phyloP scores from a whole-genome alignment of 2,888 invertebrate genomes.

The Teleiodes luculella region DNA sequence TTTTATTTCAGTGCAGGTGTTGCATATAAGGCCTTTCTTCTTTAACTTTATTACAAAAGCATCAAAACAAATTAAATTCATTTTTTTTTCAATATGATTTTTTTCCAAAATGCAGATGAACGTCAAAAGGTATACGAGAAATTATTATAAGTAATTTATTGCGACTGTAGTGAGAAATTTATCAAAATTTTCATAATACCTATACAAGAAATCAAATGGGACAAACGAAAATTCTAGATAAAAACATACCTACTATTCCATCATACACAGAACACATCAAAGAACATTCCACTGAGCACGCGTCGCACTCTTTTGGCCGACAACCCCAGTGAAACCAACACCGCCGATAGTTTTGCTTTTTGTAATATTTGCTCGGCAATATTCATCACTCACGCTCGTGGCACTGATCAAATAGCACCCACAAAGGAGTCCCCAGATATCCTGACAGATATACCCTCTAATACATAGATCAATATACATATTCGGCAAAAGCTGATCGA shows the following conservation, averaged over 20 bases:
- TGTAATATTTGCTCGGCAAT: slow-evolving; percentile 77
- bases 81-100: too few species aligned
- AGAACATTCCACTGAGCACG: slow-evolving; percentile 33
- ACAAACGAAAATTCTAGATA: too few species aligned
- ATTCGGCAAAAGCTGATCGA: slow-evolving; percentile 48
- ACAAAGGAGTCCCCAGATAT: slow-evolving; percentile 74
- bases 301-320: slow-evolving; percentile 32
- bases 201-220: too few species aligned
- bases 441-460: slow-evolving; percentile 68
- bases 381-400: slow-evolving; percentile 77
- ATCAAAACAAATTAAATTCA: too few species aligned
- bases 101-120: too few species aligned
- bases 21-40: too few species aligned
- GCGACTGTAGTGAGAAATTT: too few species aligned
- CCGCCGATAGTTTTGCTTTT: slow-evolving; percentile 75
- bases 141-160: too few species aligned
- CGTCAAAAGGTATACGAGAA: too few species aligned
- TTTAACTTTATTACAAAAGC: too few species aligned
- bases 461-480: slow-evolving; percentile 68
- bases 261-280: slow-evolving; percentile 23
- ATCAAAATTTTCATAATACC: too few species aligned
- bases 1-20: too few species aligned
- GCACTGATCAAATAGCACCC: slow-evolving; percentile 75
- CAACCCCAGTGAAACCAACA: slow-evolving; percentile 72
- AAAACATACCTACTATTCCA: background rate